Evolutionary conservation across 2,113 vertebrate species (phyloP).

Genomic region (Bos indicus): DNA sequence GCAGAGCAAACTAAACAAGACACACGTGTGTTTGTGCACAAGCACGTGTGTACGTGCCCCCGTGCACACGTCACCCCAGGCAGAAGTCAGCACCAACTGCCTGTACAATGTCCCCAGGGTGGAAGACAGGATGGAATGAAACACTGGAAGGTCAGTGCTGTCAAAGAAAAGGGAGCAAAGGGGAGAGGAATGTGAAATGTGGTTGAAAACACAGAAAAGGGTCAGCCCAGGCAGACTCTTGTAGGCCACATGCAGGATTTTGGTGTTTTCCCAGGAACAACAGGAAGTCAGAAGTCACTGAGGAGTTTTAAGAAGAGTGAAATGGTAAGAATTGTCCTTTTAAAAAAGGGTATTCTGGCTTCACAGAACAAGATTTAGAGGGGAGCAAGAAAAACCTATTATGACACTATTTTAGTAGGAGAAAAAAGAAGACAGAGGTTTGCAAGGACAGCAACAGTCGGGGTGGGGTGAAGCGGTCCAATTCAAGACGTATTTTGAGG

Average conservation of each 20-base stretch:
- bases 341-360: not conserved
- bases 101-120: not conserved
- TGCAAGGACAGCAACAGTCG: too few species aligned
- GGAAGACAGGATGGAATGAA: not conserved
- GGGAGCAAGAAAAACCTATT: not conserved
- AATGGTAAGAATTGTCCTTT: not conserved
- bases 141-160: not conserved
- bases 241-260: not conserved
- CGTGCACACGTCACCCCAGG: not conserved
- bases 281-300: not conserved
- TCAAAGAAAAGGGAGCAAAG: not conserved
- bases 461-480: not conserved
- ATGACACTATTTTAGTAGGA: not conserved
- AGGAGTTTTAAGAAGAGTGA: not conserved
- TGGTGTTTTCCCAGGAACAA: not conserved
- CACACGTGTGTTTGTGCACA: not conserved
- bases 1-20: not conserved
- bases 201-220: not conserved
- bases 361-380: not conserved
- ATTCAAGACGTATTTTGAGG: not conserved
- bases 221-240: not conserved
- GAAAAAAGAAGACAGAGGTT: not conserved
- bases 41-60: not conserved
- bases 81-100: not conserved
- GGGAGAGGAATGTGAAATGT: not conserved